Percentiles rank a stretch among this genome's conserved stretches.
Conservation (phyloP, 2,113 vertebrate genomes). For the Corythoichthys haematopterus region DNA sequence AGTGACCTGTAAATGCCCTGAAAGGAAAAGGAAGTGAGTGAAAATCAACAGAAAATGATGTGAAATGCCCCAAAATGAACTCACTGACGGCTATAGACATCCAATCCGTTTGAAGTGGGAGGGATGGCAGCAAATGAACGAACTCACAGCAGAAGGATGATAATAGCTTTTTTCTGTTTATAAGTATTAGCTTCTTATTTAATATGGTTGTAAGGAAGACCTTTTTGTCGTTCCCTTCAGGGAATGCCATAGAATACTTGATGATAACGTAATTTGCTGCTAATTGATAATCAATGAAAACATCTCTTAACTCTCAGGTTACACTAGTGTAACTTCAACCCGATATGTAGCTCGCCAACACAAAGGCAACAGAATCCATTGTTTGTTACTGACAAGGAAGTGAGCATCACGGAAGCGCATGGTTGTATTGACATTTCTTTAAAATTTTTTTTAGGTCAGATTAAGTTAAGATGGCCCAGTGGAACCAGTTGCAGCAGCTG, state of each 20-base stretch:
- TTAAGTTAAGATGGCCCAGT: conserved; percentile 87
- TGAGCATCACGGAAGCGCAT: neutral
- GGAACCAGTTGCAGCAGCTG: conserved; percentile 98
- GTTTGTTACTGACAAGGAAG: neutral
- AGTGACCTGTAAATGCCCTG: no score
- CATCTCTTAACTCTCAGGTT: conserved; percentile 4
- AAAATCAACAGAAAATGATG: no score
- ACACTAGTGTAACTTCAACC: neutral
- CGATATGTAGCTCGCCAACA: neutral
- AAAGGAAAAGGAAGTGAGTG: no score
- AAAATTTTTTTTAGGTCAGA: conserved; percentile 23
- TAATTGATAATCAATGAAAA: conserved; percentile 3
- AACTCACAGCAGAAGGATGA: no score
- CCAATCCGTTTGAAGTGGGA: no score
- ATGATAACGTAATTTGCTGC: conserved; percentile 13
- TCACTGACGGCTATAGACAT: no score
- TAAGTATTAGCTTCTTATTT: no score
- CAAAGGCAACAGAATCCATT: no score
- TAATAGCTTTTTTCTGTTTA: no score
- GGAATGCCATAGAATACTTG: conserved; percentile 6
- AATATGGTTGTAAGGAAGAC: neutral
- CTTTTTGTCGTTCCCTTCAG: neutral
- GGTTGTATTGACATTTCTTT: neutral
- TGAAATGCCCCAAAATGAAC: no score
- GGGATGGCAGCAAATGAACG: no score